Evolutionary conservation across 37 sponge, comb jelly and placozoan genomes (phyloP).

Genomic region (Haliclona indistincta): DNA sequence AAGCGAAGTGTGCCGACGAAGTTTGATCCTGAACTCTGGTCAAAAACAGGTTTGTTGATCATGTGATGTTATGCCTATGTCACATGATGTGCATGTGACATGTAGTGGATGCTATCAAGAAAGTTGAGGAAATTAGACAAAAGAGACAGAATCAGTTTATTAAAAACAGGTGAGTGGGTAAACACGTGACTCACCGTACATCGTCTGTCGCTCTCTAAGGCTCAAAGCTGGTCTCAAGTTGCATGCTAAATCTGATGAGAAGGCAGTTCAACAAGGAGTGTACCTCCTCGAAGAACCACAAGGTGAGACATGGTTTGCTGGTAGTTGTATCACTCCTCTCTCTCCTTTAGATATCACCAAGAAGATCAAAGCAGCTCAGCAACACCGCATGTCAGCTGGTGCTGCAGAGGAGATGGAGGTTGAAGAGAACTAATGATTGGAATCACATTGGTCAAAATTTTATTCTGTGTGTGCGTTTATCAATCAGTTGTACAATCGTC

Average conservation of each 20-base stretch:
- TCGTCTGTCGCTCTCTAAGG: constrained; percentile 23
- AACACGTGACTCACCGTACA: not conserved
- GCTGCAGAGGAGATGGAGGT: constrained; percentile 15
- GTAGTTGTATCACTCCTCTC: not conserved
- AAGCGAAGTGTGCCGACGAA: constrained; percentile 86
- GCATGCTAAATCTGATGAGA: constrained; percentile 80
- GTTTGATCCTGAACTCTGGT: constrained; percentile 90
- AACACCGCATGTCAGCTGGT: not conserved
- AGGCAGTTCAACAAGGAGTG: constrained; percentile 86
- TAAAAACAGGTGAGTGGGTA: constrained; percentile 72
- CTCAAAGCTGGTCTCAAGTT: constrained; percentile 91
- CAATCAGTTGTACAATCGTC: no score
- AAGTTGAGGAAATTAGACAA: constrained; percentile 81
- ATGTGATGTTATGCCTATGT: not conserved
- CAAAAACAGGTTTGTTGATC: constrained; percentile 68
- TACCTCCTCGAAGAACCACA: constrained; percentile 85
- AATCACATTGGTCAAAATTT: no score
- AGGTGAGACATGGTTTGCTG: constrained; percentile 22
- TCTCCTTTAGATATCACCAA: constrained; percentile 15
- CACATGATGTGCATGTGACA: not conserved
- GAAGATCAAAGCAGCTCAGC: not conserved
- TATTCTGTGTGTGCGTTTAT: no score
- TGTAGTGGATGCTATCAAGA: constrained; percentile 76
- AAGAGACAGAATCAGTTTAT: constrained; percentile 91
- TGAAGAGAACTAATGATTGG: not conserved